Evolutionary conservation across 1,140 invertebrate genomes (phyloP).

Genomic region (Meloidogyne exigua): DNA sequence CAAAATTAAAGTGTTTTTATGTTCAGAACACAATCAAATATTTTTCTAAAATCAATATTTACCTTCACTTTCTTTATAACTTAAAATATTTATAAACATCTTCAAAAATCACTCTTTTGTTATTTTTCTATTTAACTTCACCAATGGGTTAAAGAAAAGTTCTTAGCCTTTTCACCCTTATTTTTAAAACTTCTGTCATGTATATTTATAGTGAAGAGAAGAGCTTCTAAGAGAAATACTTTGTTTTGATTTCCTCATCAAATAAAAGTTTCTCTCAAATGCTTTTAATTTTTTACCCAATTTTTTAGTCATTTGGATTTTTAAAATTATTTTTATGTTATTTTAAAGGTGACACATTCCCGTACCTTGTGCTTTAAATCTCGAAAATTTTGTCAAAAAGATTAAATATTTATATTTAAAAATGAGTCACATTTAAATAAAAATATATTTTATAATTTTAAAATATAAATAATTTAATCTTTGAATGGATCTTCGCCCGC

Average conservation of each 20-base stretch:
- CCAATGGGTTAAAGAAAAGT: background rate
- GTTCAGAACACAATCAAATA: background rate
- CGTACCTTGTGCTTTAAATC: background rate
- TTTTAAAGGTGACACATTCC: constrained; percentile 4
- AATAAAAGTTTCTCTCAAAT: background rate
- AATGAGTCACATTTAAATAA: constrained; percentile 1
- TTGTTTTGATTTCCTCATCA: background rate
- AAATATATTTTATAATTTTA: background rate
- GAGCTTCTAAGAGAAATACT: background rate
- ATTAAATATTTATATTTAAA: background rate
- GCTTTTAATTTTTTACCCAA: background rate
- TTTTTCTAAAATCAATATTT: background rate
- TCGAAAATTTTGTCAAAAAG: background rate
- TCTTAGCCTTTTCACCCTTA: background rate
- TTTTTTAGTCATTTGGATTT: background rate
- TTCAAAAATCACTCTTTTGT: constrained; percentile 5
- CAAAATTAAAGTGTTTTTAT: no score
- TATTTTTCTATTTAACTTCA: constrained; percentile 1
- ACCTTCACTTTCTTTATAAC: background rate
- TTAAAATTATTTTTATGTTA: constrained; percentile 1
- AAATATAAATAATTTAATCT: background rate
- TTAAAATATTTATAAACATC: background rate
- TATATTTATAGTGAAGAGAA: no score
- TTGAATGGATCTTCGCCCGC: constrained; percentile 6
- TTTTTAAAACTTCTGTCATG: background rate